These are phyloP conservation scores for Tethea ocularis DNA, from an alignment of 2,888 invertebrate genomes.

Conservation along the genomic window DNA sequence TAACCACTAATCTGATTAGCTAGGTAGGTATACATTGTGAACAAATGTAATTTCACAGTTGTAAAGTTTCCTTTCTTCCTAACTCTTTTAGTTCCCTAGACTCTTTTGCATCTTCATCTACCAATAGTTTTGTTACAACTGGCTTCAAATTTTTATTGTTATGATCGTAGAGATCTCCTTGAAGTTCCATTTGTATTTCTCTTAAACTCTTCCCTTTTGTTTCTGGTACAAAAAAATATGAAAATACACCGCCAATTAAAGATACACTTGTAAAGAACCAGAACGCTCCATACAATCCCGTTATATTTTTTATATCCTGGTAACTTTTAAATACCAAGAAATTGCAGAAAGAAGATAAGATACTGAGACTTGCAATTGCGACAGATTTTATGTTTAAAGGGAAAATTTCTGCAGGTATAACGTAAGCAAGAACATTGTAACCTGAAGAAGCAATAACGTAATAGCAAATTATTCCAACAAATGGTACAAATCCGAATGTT, in stretches of 20 bases:
- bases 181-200: constrained; percentile 80
- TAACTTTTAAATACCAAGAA: constrained; percentile 77
- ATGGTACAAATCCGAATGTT: constrained; percentile 58
- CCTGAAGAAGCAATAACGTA: constrained; percentile 63
- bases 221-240: constrained; percentile 74
- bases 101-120: constrained; percentile 13
- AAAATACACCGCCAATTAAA: constrained; percentile 70
- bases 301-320: constrained; percentile 67
- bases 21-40: too few relatives aligned
- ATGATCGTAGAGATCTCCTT: constrained; percentile 53
- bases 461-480: constrained; percentile 65
- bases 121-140: constrained; percentile 10
- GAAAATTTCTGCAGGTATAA: constrained; percentile 81
- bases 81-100: constrained; percentile 22
- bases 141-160: constrained; percentile 33
- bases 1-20: too few relatives aligned
- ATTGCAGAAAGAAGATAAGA: constrained; percentile 66
- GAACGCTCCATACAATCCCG: constrained; percentile 77
- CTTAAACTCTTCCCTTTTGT: constrained; percentile 82
- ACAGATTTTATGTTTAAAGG: constrained; percentile 82
- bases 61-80: background rate
- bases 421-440: constrained; percentile 71
- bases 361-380: constrained; percentile 73
- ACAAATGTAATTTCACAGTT: too few relatives aligned
- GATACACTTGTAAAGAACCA: constrained; percentile 69